Evolutionary conservation across 2,888 invertebrate genomes (phyloP), one percentile per base, ranked within the genome.

Genomic region (Griposia aprilina): DNA sequence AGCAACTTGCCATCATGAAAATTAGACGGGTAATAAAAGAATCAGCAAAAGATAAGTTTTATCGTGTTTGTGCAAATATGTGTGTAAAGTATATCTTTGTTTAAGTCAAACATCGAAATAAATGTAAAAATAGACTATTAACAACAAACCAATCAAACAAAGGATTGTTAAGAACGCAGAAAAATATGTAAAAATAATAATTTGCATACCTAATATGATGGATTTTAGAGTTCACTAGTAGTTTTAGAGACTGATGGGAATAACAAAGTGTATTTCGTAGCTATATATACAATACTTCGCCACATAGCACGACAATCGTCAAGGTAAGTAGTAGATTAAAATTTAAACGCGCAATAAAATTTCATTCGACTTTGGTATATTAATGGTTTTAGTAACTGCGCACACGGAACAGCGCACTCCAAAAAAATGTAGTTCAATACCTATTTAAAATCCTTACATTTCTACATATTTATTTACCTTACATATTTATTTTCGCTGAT

Each of bases 401-500:
- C 69, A 84, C 26, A 59, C 7, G 15, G 59, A 8, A 60, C 55
- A 70, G 63, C 57, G 68, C 77, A 26, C 26, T 59, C 11, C 20
- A 41, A n/a, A 74, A 78, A 59, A 55, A 62, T 57, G 2, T 74
- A 68, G 17, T 68, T 36, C 48, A 69, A 65, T 66, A 83, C 30
- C 30, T 36, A 78, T 45, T 60, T 66, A 41, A 55, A 65, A 70
- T 82, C 73, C 52, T 70, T 76, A 15, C 45, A 83, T 77, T 77
- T 77, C 63, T 75, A n/a, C n/a, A n/a, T n/a, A n/a, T n/a, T n/a
- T n/a, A n/a, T n/a, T n/a, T n/a, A n/a, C n/a, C n/a, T n/a, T n/a
- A n/a, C n/a, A n/a, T n/a, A 82, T 77, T 77, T 82, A 86, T 86
- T 73, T 83, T 69, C 30, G 76, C 70, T 71, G 62, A 70, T 63